A percentile compares a stretch with the other conserved stretches of the same genome.
Conservation (phyloP, 2,888 invertebrate species). For the Malthinus seriepunctatus region DNA sequence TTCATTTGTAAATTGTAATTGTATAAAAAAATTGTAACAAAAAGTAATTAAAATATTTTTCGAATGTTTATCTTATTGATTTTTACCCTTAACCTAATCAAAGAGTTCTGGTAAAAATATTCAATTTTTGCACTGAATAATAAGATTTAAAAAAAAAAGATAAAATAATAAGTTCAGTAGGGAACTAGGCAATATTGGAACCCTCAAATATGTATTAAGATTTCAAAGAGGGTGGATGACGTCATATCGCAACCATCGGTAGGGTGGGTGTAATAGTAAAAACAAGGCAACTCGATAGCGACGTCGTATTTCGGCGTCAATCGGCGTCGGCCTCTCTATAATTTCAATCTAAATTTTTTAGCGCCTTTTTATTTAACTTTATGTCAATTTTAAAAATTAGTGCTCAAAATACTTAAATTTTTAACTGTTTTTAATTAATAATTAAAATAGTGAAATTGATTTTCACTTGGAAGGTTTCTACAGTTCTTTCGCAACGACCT, state of each 20-base stretch:
- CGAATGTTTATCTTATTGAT: neutral
- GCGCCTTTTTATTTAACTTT: conserved; percentile 6
- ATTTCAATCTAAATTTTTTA: conserved; percentile 5
- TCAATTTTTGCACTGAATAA: conserved; percentile 17
- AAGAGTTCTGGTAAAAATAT: too few species aligned
- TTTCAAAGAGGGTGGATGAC: conserved; percentile 28
- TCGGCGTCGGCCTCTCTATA: conserved; percentile 19
- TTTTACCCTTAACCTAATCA: conserved; percentile 1
- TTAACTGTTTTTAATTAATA: too few species aligned
- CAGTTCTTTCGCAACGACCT: neutral
- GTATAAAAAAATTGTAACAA: neutral
- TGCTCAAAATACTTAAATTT: too few species aligned
- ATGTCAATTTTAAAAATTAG: too few species aligned
- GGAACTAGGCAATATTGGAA: conserved; percentile 40
- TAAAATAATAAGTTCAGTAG: conserved; percentile 41
- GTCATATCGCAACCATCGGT: conserved; percentile 34
- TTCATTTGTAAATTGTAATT: neutral
- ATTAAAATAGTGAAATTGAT: neutral
- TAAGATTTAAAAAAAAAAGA: conserved; percentile 21
- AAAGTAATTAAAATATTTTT: neutral
- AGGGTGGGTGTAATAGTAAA: conserved; percentile 30
- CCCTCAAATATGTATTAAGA: conserved; percentile 13
- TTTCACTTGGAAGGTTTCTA: neutral
- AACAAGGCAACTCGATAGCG: conserved; percentile 29
- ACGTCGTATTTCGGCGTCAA: conserved; percentile 29